phyloP scores from a whole-genome alignment of 1,140 invertebrate species.

The Drosophila athabasca region DNA sequence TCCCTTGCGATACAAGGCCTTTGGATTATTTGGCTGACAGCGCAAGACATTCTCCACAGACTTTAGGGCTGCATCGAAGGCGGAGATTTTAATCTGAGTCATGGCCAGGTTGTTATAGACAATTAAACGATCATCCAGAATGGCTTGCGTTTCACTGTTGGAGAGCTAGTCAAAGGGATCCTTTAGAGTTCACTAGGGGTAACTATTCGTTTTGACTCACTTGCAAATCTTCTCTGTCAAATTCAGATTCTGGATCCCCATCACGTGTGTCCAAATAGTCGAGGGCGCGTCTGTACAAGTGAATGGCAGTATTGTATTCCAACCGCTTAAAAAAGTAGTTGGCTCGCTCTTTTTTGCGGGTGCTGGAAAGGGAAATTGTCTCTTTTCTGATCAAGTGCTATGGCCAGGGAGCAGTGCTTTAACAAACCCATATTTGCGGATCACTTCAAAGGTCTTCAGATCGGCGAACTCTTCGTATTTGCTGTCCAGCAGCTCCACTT shows the following conservation, averaged over 20 bases:
- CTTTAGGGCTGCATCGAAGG: slow-evolving; percentile 91
- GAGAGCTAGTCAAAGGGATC: slow-evolving; percentile 66
- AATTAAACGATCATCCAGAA: slow-evolving; percentile 91
- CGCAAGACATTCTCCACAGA: slow-evolving; percentile 92
- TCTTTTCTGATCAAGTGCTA: too few species aligned
- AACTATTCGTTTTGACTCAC: slow-evolving; percentile 26
- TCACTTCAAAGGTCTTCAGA: slow-evolving; percentile 85
- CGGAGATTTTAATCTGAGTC: slow-evolving; percentile 93
- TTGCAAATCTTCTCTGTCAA: slow-evolving; percentile 74
- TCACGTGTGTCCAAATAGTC: slow-evolving; percentile 91
- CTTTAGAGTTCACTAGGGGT: neutral
- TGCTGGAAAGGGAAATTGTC: slow-evolving; percentile 84
- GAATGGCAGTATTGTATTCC: slow-evolving; percentile 91
- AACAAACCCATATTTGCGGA: slow-evolving; percentile 88
- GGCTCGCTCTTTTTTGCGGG: slow-evolving; percentile 91
- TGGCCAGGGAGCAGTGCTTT: neutral
- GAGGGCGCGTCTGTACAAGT: slow-evolving; percentile 92
- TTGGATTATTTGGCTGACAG: slow-evolving; percentile 94
- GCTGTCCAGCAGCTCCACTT: slow-evolving; percentile 88
- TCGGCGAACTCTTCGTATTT: slow-evolving; percentile 88
- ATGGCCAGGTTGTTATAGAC: slow-evolving; percentile 95
- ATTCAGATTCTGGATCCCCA: slow-evolving; percentile 84
- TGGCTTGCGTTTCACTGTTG: slow-evolving; percentile 85
- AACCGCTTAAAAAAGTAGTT: slow-evolving; percentile 94
- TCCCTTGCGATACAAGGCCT: slow-evolving; percentile 94